Conservation (phyloP, 2,113 vertebrate species). For the Cryptoleucopteryx plumbea region DNA sequence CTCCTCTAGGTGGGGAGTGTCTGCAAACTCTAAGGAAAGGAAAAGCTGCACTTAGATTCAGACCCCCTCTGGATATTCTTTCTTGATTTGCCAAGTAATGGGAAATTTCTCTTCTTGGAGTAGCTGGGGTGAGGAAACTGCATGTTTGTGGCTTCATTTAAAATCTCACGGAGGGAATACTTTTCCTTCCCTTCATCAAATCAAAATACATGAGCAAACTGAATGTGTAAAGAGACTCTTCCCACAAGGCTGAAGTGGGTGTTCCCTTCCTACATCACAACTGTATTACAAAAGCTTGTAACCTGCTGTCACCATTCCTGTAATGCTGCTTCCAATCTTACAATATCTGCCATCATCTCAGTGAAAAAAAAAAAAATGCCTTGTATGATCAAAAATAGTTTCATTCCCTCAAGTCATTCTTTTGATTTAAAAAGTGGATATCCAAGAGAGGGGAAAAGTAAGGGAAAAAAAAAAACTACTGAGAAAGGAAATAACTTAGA, state of each 20-base stretch:
- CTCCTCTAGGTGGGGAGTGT: neutral
- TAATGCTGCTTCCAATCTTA: neutral
- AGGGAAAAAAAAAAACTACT: neutral
- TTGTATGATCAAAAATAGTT: neutral
- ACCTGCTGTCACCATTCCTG: neutral
- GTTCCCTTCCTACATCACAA: neutral
- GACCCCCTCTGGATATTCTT: neutral
- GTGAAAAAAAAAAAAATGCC: neutral
- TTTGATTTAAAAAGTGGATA: conserved; percentile 8
- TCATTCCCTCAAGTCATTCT: neutral
- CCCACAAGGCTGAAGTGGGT: neutral
- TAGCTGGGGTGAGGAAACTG: neutral
- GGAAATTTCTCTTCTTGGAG: neutral
- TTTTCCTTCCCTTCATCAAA: neutral
- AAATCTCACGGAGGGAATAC: neutral
- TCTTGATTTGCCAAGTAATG: conserved; percentile 1
- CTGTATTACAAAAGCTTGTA: neutral
- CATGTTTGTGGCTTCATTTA: neutral
- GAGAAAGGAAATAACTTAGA: neutral
- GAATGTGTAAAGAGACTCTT: neutral
- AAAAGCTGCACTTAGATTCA: neutral
- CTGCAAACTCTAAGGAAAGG: neutral
- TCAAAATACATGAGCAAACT: neutral
- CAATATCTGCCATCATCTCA: neutral
- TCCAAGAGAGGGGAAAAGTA: neutral